phyloP scores from a whole-genome alignment of 2,113 vertebrate species.

The Toxostoma redivivum region DNA sequence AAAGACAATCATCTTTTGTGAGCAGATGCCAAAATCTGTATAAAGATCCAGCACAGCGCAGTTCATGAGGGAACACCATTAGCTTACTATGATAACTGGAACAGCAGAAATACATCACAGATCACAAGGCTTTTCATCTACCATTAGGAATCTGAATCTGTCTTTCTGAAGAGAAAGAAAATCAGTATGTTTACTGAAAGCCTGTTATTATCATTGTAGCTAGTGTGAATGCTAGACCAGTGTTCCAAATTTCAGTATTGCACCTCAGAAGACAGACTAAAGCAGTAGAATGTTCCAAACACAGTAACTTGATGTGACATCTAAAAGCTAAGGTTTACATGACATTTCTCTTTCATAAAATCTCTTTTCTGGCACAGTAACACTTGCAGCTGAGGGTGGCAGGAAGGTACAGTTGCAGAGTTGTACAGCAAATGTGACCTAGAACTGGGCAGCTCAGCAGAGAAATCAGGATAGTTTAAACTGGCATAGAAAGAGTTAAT shows the following conservation, averaged over 20 bases:
- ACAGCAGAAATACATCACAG: background rate
- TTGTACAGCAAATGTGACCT: accelerated
- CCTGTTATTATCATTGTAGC: background rate
- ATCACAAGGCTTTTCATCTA: background rate
- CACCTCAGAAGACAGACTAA: background rate
- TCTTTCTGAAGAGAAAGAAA: background rate
- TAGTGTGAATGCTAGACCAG: background rate
- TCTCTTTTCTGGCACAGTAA: background rate
- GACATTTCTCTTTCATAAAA: background rate
- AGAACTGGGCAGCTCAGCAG: background rate
- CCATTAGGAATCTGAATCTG: background rate
- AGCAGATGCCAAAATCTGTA: background rate
- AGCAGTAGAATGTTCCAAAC: background rate
- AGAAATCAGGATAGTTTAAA: background rate
- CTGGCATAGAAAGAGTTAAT: background rate
- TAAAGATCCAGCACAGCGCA: background rate
- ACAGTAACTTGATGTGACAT: background rate
- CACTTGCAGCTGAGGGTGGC: background rate
- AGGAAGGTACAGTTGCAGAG: background rate
- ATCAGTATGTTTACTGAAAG: background rate
- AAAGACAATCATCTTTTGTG: background rate
- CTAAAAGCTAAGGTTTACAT: background rate
- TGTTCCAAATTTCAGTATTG: background rate
- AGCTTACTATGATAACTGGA: background rate
- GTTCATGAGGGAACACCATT: background rate